Percentiles rank a stretch among this genome's conserved stretches.
Evolutionary conservation across 1,140 invertebrate species (phyloP).

Genomic region (Teleogryllus occipitalis): DNA sequence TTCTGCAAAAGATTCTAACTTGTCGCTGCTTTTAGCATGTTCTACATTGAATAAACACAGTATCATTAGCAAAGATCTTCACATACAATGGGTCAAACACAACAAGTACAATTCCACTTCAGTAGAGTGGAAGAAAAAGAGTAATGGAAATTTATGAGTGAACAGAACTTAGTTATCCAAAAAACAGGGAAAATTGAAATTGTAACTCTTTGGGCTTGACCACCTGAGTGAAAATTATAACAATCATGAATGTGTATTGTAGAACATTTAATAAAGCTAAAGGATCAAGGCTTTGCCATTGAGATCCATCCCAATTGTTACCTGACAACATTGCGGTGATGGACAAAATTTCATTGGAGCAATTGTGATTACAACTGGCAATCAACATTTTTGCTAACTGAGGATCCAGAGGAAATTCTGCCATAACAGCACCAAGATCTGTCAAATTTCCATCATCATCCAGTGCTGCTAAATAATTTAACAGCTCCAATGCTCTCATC

Average conservation of each 20-base stretch:
- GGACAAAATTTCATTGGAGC: conserved; percentile 98
- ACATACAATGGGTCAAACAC: background rate
- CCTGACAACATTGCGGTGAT: conserved; percentile 99
- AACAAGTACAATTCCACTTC: background rate
- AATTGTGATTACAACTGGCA: conserved; percentile 92
- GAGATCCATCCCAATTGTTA: conserved; percentile 41
- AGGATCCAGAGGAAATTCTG: conserved; percentile 98
- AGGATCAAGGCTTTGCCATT: too few species aligned
- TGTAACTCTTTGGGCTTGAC: too few species aligned
- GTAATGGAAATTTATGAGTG: too few species aligned
- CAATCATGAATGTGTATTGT: too few species aligned
- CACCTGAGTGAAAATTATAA: too few species aligned
- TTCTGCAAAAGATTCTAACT: conserved; percentile 19
- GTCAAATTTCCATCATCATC: conserved; percentile 96
- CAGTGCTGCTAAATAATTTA: conserved; percentile 94
- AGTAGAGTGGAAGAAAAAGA: too few species aligned
- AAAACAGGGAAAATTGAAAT: too few species aligned
- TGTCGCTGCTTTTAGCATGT: conserved; percentile 13
- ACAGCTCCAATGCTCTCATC: conserved; percentile 95
- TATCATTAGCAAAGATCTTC: background rate
- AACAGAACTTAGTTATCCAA: too few species aligned
- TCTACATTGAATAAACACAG: background rate
- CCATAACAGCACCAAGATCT: conserved; percentile 96
- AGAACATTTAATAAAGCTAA: too few species aligned
- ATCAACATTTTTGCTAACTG: conserved; percentile 99